These are phyloP conservation scores for Sebastes fasciatus DNA, from an alignment of 2,113 vertebrate genomes.

Conservation along the genomic window DNA sequence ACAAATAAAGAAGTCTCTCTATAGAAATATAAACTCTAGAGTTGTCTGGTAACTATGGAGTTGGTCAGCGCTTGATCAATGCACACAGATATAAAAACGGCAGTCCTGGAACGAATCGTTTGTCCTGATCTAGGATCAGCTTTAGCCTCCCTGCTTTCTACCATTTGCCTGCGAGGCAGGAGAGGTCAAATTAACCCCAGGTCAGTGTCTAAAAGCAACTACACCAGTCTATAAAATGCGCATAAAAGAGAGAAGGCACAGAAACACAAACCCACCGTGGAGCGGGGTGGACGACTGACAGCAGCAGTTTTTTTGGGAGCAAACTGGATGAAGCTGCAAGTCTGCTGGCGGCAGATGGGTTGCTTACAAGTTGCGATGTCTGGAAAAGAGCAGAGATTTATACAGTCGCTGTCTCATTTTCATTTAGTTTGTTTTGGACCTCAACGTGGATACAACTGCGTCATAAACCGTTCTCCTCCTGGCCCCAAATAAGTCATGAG, in stretches of 20 bases:
- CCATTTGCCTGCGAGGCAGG: constrained; percentile 24
- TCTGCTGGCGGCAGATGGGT: constrained; percentile 61
- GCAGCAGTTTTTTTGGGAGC: constrained; percentile 59
- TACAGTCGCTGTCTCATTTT: constrained; percentile 32
- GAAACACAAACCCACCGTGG: constrained; percentile 73
- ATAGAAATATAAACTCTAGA: constrained; percentile 83
- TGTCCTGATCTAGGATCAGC: constrained; percentile 37
- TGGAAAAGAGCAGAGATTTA: constrained; percentile 51
- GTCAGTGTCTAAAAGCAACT: constrained; percentile 65
- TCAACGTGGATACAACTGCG: constrained; percentile 9
- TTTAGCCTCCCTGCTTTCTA: constrained; percentile 30
- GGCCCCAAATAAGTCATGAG: background rate
- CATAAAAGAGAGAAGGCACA: constrained; percentile 82
- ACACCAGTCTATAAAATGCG: constrained; percentile 73
- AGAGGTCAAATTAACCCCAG: constrained; percentile 47
- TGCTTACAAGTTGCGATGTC: constrained; percentile 40
- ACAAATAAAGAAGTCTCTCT: constrained; percentile 76
- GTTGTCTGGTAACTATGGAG: constrained; percentile 61
- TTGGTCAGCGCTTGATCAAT: constrained; percentile 64
- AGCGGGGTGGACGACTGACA: constrained; percentile 67
- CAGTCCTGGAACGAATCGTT: constrained; percentile 60
- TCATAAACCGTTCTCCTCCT: background rate
- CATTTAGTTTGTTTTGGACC: constrained; percentile 27
- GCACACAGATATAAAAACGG: constrained; percentile 74
- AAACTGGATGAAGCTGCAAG: constrained; percentile 59